phyloP scores from a whole-genome alignment of 2,113 vertebrate species.

The Nanorana parkeri region DNA sequence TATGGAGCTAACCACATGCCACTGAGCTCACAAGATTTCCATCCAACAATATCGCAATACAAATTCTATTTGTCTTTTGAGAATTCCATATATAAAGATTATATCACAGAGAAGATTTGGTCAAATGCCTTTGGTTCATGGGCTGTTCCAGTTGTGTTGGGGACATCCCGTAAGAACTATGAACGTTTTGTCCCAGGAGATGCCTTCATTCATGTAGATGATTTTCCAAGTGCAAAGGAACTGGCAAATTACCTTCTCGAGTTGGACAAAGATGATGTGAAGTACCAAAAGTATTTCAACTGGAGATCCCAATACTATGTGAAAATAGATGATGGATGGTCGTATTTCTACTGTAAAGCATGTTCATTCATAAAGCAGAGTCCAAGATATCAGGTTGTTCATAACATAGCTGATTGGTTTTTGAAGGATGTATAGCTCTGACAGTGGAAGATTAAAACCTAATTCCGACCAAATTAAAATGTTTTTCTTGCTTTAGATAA shows the following conservation, averaged over 20 bases:
- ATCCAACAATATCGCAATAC: conserved; percentile 58
- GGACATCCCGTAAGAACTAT: conserved; percentile 70
- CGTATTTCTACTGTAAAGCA: background rate
- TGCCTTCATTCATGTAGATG: conserved; percentile 78
- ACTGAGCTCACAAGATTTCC: conserved; percentile 37
- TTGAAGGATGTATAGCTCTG: background rate
- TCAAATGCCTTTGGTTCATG: conserved; percentile 70
- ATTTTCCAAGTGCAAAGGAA: conserved; percentile 67
- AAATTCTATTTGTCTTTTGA: conserved; percentile 78
- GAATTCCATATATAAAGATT: conserved; percentile 76
- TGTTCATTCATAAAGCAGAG: background rate
- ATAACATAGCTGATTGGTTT: conserved; percentile 5
- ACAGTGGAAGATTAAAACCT: background rate
- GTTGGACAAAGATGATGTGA: conserved; percentile 61
- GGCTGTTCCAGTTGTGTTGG: conserved; percentile 71
- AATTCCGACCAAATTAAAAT: too few species aligned
- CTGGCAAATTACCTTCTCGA: conserved; percentile 67
- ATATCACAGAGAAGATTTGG: conserved; percentile 82
- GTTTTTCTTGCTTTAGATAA: too few species aligned
- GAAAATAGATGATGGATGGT: background rate
- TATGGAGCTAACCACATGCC: conserved; percentile 62
- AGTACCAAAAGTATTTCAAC: conserved; percentile 68
- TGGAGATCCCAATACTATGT: background rate
- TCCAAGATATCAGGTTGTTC: background rate
- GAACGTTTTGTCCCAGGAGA: conserved; percentile 69